Base-by-base conservation (phyloP, 2,888 invertebrate species). In the Hirtodrosophila trivittata region DNA sequence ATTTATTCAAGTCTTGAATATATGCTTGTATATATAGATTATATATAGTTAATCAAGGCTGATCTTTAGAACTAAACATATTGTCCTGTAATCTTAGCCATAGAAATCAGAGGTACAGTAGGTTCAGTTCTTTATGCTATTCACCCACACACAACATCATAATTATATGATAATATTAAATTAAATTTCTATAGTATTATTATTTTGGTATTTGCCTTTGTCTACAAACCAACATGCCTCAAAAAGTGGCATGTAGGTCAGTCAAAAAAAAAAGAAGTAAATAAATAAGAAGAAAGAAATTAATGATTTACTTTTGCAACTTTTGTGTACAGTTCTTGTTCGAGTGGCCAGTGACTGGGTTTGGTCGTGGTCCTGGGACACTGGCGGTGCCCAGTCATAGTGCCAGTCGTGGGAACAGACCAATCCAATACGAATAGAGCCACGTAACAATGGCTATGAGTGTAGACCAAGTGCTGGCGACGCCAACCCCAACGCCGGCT, bases 241-340 rank as follows among this genome's bases (percentile, higher is more conserved):
- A 47, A 9, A 1, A 8, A 26, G 8, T 30, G 21, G 41, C 33
- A 30, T 50, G 58, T 68, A 68, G 67, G 39, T 46, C 30, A 49
- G 10, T 39, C 8, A 9, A 12, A n/a, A 45, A 52, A 30, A 33
- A 46, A 37, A 28, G n/a, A 38, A 38, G n/a, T n/a, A n/a, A n/a
- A n/a, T n/a, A n/a, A n/a, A n/a, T n/a, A n/a, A n/a, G n/a, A 38
- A 32, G 39, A 10, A 38, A 33, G 64, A 58, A 66, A 72, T 54
- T 75, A 78, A 78, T 83, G 78, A 78, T 83, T 80, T 73, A 71
- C 66, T 80, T 74, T 68, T 60, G 66, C 67, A 70, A 68, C 56
- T 66, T 66, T 66, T 64, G 57, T 67, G 43, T 57, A 52, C 65
- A 66, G 63, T 69, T 60, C 39, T 41, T 33, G 50, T 47, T 46